Evolutionary conservation across 2,888 invertebrate genomes (phyloP).

Genomic region (Ceramica pisi): DNA sequence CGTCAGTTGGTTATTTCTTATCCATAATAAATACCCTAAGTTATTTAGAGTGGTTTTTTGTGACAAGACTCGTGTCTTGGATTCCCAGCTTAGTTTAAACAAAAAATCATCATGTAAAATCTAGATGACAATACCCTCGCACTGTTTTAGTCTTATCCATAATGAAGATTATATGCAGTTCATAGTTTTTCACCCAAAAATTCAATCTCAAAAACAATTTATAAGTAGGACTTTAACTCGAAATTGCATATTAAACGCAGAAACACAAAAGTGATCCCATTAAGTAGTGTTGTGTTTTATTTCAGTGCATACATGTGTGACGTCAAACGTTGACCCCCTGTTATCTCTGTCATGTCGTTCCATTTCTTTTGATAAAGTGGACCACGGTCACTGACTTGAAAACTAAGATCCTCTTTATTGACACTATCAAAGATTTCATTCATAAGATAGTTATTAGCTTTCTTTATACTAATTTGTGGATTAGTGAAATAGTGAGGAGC

Average conservation of each 20-base stretch:
- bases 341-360: conserved; percentile 17
- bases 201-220: too few relatives aligned
- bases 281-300: background rate
- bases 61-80: too few relatives aligned
- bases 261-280: background rate
- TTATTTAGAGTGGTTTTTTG: background rate
- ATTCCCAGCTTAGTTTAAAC: too few relatives aligned
- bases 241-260: background rate
- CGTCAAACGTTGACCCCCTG: conserved; percentile 25
- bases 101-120: too few relatives aligned
- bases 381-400: conserved; percentile 23
- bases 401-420: background rate
- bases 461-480: too few relatives aligned
- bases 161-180: too few relatives aligned
- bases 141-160: background rate
- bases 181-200: too few relatives aligned
- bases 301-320: conserved; percentile 18
- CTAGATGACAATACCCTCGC: background rate
- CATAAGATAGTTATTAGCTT: background rate
- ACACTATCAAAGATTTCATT: background rate
- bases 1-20: too few relatives aligned
- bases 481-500: too few relatives aligned
- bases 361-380: conserved; percentile 32
- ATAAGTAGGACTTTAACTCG: background rate
- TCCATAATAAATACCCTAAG: too few relatives aligned